Conservation (phyloP, 2,797 vertebrate species). For the Garrulus glandarius region DNA sequence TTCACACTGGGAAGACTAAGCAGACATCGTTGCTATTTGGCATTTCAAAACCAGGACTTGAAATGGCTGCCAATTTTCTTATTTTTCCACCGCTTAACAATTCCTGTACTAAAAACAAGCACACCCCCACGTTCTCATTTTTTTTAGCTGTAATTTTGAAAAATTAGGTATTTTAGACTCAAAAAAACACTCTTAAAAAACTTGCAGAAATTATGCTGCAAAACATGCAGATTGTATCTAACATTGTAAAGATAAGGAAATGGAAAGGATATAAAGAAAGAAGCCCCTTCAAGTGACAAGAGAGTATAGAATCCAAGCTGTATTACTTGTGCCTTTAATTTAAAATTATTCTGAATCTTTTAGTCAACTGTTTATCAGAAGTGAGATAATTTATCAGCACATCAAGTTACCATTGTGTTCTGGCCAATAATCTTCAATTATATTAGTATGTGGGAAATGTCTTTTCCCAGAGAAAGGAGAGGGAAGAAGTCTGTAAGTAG, state of each 20-base stretch:
- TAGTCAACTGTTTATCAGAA: not conserved
- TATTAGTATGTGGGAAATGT: not conserved
- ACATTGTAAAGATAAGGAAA: not conserved
- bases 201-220: not conserved
- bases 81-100: not conserved
- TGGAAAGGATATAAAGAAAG: not conserved
- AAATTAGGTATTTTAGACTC: not conserved
- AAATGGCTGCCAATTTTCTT: not conserved
- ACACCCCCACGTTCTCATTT: rapidly evolving
- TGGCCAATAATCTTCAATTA: not conserved
- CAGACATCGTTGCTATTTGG: not conserved
- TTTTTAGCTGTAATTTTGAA: not conserved
- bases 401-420: not conserved
- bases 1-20: not conserved
- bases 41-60: not conserved
- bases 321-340: not conserved
- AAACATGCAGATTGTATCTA: not conserved
- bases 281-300: not conserved
- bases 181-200: not conserved
- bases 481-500: not conserved
- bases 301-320: not conserved
- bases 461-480: not conserved
- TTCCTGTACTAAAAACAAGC: not conserved
- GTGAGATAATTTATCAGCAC: not conserved
- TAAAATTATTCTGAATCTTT: not conserved